These are phyloP conservation scores for Nomada fabriciana DNA, from an alignment of 2,888 invertebrate genomes.

Conservation along the genomic window DNA sequence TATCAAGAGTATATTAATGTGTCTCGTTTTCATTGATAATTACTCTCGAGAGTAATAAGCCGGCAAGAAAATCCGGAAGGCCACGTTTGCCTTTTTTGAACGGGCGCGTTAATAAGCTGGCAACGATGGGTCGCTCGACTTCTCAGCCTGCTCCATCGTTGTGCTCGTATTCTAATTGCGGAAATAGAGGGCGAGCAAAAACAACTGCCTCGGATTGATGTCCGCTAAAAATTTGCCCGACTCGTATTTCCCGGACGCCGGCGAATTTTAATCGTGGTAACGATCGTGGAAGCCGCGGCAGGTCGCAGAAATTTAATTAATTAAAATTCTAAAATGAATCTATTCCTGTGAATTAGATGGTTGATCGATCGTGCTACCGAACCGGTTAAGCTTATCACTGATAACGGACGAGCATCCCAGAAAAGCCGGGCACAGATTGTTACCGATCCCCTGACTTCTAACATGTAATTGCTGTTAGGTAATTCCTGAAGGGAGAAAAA, in stretches of 20 bases:
- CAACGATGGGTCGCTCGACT: background rate
- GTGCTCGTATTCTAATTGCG: background rate
- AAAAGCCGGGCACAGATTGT: constrained; percentile 3
- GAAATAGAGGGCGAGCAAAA: background rate
- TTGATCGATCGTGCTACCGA: constrained; percentile 20
- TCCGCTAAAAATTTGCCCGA: constrained; percentile 20
- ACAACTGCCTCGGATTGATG: background rate
- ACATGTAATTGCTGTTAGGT: background rate
- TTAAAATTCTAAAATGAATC: constrained; percentile 44
- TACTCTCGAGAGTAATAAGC: no score
- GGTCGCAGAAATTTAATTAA: constrained; percentile 40
- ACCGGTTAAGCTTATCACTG: constrained; percentile 49
- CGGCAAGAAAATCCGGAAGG: no score
- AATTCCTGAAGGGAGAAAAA: no score
- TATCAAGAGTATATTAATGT: no score
- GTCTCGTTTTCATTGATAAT: no score
- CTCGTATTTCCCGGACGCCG: constrained; percentile 33
- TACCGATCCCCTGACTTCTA: constrained; percentile 9
- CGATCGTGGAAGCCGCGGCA: constrained; percentile 7
- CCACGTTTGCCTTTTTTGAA: background rate
- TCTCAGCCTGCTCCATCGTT: background rate
- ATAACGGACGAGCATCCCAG: constrained; percentile 20
- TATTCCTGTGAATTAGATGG: constrained; percentile 14
- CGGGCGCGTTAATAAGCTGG: background rate
- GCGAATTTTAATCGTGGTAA: constrained; percentile 42